Evolutionary conservation across 2,888 invertebrate genomes (phyloP), one percentile per base, ranked within the genome.

Genomic region (Drosophila lacicola): DNA sequence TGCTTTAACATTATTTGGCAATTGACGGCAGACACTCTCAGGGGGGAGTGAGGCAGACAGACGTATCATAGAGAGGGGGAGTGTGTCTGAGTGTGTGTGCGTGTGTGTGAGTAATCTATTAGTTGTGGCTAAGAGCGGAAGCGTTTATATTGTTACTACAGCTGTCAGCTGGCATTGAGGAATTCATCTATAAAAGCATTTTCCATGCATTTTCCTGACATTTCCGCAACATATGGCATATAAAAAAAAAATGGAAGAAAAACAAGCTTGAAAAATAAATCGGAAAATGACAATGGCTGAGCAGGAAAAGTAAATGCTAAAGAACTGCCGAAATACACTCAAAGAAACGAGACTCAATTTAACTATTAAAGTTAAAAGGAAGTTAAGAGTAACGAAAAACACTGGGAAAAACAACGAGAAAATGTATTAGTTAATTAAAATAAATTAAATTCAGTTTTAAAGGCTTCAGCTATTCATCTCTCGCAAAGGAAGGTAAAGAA

Each of bases 181-280:
- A 69, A 79, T 78, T 79, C 82, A 79, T 79, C 71, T 68, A 82
- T 80, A 65, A 68, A 65, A 72, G 73, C 83, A 88, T 85, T 88
- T 83, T 89, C 76, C 80, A 76, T 76, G 86, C 90, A 85, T 83
- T 89, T 83, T 77, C 76, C 70, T 57, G 80, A 89, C 83, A 89
- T 88, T 88, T 83, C 90, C 86, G 82, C 62, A 73, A 60, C 88
- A 82, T 67, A 74, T 87, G 88, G 47, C 33, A 21, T n/a, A 25
- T 17, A 51, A 44, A 13, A 44, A 47, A 42, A 47, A 57, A 42
- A 42, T 54, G 50, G 61, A 62, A 49, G 54, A 64, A 62, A 49
- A 69, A 50, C 17, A 36, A 21, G 37, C 44, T 36, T 46, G 36
- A 39, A 60, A 61, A 41, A 68, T 42, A 53, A 33, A 57, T 54